Evolutionary conservation across 2,113 vertebrate genomes (phyloP), one percentile per base, ranked within the genome.

Genomic region (Donacobius atricapilla): DNA sequence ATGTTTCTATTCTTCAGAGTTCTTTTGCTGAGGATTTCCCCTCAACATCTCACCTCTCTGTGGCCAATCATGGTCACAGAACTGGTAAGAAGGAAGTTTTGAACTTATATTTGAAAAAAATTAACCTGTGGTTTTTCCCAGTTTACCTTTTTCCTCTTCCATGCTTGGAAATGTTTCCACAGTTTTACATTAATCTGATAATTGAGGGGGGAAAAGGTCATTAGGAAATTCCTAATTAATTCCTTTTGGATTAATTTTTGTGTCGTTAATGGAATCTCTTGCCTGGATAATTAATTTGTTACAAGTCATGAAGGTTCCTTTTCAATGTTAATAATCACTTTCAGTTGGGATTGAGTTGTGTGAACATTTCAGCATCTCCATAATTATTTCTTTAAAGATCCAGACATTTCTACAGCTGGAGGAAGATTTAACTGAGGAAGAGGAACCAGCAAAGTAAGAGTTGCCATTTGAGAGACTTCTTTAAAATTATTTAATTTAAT

Each of bases 51-150:
- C 87, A 99, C 98, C 72, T 99, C 99, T 0, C 87, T 99, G 71
- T 99, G 99, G 99, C 99, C 99, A 42, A 99, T 99, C 90, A 99
- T 99, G 99, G 99, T 99, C 75, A 99, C 99, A 69, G 99, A 99
- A 92, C 78, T 99, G 98, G 99, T 99, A 92, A 98, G 97, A 83
- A 72, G 42, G 9, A 30, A 50, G 8, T 21, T 42, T 42, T 13
- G 3, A 76, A 50, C 4, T 50, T 50, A 1, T 9, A 66, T 23
- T 37, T 37, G 6, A 23, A 11, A 48, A 21, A 70, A 33, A 9
- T 44, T 50, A n/a, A 3, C 35, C 16, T 35, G 2, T 7, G 24
- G 0, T 3, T 54, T 81, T 45, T 54, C n/a, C 51, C 11, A 8
- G 47, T 80, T 80, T 8, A 10, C 5, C 6, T 73, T 60, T 77